Evolutionary conservation across 2,888 invertebrate genomes (phyloP), one percentile per base, ranked within the genome.

Genomic region (Sycophila texana): DNA sequence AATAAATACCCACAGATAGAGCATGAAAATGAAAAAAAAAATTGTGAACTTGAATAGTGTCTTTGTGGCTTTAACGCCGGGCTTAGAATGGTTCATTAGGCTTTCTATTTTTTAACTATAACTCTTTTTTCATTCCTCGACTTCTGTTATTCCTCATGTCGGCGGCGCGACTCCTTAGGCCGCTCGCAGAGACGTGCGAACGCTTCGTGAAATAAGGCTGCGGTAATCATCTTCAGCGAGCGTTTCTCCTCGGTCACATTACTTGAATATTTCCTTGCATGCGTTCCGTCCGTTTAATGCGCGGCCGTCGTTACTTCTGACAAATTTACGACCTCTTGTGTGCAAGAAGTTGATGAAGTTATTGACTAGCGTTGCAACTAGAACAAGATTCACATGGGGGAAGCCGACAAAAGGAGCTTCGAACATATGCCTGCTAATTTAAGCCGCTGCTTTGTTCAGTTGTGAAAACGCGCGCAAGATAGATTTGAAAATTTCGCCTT

Each of bases 271-370:
- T 66, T 66, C 22, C 66, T 20, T 51, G 58, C 58, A 12, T 58
- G 58, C 58, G 20, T 20, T 5, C 58, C 66, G 51, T 51, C 26
- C 66, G 22, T 58, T 58, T 58, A 20, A 58, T 22, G 65, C 20
- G 66, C 66, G 51, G 49, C 66, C 66, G 66, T 66, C 66, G 39
- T 39, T 63, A 63, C 39, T 63, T 18, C 20, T 66, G 66, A 66
- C 68, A 30, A 55, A 68, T 68, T 68, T 68, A 68, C n/a, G 68
- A 68, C 61, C 30, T 4, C 14, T 30, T 14, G 26, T n/a, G 30
- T 26, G 68, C 55, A 68, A 55, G 68, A 55, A 55, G 30, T 30
- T 68, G 68, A 68, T 55, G 55, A 68, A 68, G 68, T 68, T 68
- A 68, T 68, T 68, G 68, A 68, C 68, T 68, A 22, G 26, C 55